A percentile compares a stretch with the other conserved stretches of the same genome.
These are phyloP conservation scores for Chionoecetes opilio DNA, from an alignment of 1,140 invertebrate genomes.

Conservation along the genomic window DNA sequence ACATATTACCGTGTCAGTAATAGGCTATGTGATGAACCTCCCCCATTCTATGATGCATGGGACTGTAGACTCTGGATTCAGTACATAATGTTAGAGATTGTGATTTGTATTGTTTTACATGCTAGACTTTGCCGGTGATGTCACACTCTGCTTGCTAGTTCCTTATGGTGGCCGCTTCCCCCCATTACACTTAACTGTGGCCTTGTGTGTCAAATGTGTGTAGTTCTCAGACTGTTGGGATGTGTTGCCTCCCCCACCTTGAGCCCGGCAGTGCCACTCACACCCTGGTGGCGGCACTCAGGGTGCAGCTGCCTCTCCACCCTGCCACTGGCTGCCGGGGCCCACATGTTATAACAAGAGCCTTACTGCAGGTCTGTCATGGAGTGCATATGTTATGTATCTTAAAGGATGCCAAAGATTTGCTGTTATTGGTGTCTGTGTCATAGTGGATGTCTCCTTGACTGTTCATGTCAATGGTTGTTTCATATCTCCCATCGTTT, in stretches of 20 bases:
- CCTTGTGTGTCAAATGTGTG: constrained; percentile 76
- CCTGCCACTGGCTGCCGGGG: constrained; percentile 70
- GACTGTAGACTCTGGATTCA: constrained; percentile 55
- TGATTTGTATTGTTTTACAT: constrained; percentile 64
- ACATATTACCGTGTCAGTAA: constrained; percentile 57
- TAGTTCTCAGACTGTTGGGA: constrained; percentile 69
- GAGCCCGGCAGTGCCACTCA: constrained; percentile 58
- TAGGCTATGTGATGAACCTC: constrained; percentile 61
- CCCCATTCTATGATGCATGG: constrained; percentile 64
- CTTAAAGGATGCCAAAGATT: constrained; percentile 78
- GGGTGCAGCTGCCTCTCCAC: constrained; percentile 46
- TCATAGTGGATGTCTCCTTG: constrained; percentile 76
- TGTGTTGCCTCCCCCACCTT: constrained; percentile 53
- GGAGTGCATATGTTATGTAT: constrained; percentile 70
- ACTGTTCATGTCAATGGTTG: constrained; percentile 70
- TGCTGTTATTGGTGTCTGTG: constrained; percentile 79
- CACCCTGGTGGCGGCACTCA: constrained; percentile 56
- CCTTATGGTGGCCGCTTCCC: constrained; percentile 76
- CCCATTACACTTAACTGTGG: constrained; percentile 78
- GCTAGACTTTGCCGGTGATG: constrained; percentile 71
- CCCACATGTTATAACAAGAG: constrained; percentile 75
- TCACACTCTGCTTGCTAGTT: constrained; percentile 78
- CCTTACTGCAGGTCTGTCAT: constrained; percentile 76
- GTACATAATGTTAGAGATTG: constrained; percentile 44
- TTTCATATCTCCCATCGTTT: constrained; percentile 65